These are phyloP conservation scores for Magallana ariakensis DNA, from an alignment of 1,140 invertebrate species.

Conservation along the genomic window DNA sequence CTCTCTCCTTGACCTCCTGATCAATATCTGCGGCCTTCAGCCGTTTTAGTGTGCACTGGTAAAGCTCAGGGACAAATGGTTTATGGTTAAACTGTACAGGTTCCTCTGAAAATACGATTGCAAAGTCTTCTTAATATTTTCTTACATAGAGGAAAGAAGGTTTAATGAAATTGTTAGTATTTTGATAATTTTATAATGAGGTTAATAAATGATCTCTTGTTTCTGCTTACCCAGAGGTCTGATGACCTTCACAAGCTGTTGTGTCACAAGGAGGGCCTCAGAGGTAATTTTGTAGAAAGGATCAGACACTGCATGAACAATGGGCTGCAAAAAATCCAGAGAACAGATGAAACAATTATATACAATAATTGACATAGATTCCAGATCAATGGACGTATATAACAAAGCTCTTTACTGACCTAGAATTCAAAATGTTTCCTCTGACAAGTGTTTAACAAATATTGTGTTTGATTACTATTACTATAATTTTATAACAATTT, in stretches of 20 bases:
- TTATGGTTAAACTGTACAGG: slow-evolving; percentile 87
- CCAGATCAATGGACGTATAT: not conserved
- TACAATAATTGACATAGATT: not conserved
- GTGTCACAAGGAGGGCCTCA: slow-evolving; percentile 94
- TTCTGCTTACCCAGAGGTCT: slow-evolving; percentile 87
- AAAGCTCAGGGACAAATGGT: slow-evolving; percentile 89
- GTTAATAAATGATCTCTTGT: not conserved
- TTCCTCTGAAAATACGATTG: slow-evolving; percentile 59
- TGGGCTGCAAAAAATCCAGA: slow-evolving; percentile 80
- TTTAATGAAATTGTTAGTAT: no score
- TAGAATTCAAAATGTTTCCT: no score
- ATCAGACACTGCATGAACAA: slow-evolving; percentile 94
- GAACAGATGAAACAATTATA: not conserved
- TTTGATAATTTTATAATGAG: no score
- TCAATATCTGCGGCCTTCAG: slow-evolving; percentile 97
- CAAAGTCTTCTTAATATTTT: no score
- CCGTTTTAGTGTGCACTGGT: slow-evolving; percentile 89
- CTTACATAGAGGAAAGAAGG: no score
- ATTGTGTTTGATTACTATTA: no score
- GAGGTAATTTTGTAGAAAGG: slow-evolving; percentile 99
- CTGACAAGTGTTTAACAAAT: no score
- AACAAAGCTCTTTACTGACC: no score
- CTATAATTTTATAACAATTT: no score
- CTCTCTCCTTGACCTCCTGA: slow-evolving; percentile 98
- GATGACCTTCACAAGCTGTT: slow-evolving; percentile 96